These are phyloP conservation scores for Tigriopus japonicus DNA, from an alignment of 1,140 invertebrate species.

Conservation along the genomic window DNA sequence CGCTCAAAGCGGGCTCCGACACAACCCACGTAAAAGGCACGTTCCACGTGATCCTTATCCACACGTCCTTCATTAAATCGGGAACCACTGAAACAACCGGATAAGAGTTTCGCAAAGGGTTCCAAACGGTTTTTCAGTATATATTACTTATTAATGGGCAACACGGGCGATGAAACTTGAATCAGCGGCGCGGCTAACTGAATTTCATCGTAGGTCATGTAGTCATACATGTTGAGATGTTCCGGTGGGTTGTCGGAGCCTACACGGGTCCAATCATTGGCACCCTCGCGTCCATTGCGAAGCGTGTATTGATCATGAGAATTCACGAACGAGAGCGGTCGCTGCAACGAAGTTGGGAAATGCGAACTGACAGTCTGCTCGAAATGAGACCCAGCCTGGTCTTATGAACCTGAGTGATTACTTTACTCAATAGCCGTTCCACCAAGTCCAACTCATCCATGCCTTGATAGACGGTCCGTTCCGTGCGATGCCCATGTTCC, in stretches of 20 bases:
- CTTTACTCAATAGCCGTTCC: slow-evolving; percentile 19
- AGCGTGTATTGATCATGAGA: slow-evolving; percentile 31
- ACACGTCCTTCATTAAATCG: slow-evolving; percentile 33
- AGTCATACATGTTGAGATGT: slow-evolving; percentile 22
- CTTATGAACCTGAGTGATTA: not conserved
- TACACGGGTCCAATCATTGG: slow-evolving; percentile 31
- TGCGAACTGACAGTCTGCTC: too few relatives aligned
- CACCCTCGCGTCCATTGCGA: slow-evolving; percentile 29
- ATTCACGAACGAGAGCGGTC: slow-evolving; percentile 34
- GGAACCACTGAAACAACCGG: too few relatives aligned
- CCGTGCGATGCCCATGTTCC: slow-evolving; percentile 30
- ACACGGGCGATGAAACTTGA: slow-evolving; percentile 36
- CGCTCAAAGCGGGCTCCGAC: slow-evolving; percentile 32
- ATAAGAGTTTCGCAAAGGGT: too few relatives aligned
- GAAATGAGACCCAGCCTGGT: too few relatives aligned
- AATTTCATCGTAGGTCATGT: slow-evolving; percentile 38
- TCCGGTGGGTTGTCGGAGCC: slow-evolving; percentile 28
- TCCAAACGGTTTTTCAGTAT: too few relatives aligned
- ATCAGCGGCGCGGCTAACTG: slow-evolving; percentile 36
- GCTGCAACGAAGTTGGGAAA: too few relatives aligned
- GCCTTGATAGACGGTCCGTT: slow-evolving; percentile 33
- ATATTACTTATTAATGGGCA: slow-evolving; percentile 36
- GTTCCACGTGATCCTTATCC: slow-evolving; percentile 19
- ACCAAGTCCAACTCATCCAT: slow-evolving; percentile 30
- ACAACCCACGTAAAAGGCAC: slow-evolving; percentile 27